Base-by-base conservation (phyloP, 2,888 invertebrate genomes). In the Opisthograptis luteolata region DNA sequence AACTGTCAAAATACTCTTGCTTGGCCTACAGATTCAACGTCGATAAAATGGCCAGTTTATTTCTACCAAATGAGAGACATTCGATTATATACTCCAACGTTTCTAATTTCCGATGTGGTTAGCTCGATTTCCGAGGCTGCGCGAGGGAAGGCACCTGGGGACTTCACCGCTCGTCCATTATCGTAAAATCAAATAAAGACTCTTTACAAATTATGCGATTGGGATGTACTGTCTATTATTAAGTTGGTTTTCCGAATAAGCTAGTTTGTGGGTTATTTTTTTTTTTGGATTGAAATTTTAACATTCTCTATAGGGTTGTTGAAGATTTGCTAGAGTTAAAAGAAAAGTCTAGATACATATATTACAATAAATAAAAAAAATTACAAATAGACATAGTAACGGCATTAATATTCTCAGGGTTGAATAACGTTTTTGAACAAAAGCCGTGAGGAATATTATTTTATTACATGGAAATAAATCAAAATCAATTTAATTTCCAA, bases 51-150 rank as follows among this genome's bases (percentile, higher is more conserved):
- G 63, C 65, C 71, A 77, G 76, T 84, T 79, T 83, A 81, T 81
- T 80, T 80, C 79, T 73, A 72, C 73, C 75, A 74, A 73, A 72
- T 32, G 69, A 71, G 77, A 79, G 81, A 84, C 83, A 87, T 89
- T 88, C 87, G 87, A 88, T 89, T 86, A 87, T 81, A 85, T 79
- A 80, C 82, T 81, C 79, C 78, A 88, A 85, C 87, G 81, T 87
- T 89, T 87, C 88, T 90, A 90, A 90, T 90, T 90, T 90, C 90
- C 80, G 84, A 84, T 84, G 85, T 85, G 87, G 87, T 87, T 88
- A 89, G 86, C 84, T 82, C 85, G 89, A 90, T 90, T 90, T 90
- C 90, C 90, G 86, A 83, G 79, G 68, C 79, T 80, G 70, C 72
- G 79, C 77, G 77, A 75, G 70, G 71, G 32, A 67, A 69, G 67